Evolutionary conservation across 1,140 invertebrate species (phyloP), one percentile per base, ranked within the genome.

Genomic region (Pogonus chalceus): DNA sequence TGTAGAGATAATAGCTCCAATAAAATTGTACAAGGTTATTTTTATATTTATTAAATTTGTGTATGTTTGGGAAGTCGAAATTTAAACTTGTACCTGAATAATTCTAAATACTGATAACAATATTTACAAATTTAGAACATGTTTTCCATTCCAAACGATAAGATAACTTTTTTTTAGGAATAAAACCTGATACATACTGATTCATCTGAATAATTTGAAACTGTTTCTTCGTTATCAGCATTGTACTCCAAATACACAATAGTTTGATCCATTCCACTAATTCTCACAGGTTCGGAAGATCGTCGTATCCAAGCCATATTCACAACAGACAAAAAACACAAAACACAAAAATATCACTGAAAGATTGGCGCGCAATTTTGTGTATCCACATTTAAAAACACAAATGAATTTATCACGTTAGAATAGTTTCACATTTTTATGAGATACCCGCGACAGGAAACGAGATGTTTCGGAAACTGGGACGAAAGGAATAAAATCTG

Each of bases 141-240:
- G 18, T 43, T 10, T 12, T 7, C 7, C 37, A 18, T 12, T 18
- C 3, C 18, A 43, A 43, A 12, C 18, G 37, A 14, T 31, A 31
- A 31, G 26, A 7, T 43, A 18, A 10, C 3, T 43, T 10, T 14
- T 14, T 31, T 7, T 7, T 14, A 31, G 4, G 4, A 31, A 14
- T 43, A n/a, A n/a, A n/a, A n/a, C n/a, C n/a, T n/a, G n/a, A 39
- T 22, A 43, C 58, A 46, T 62, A 62, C 60, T 56, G 60, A 62
- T 52, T 62, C 60, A 24, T 62, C 58, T 9, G 60, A 62, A 51
- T 58, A 58, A 22, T 49, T 60, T 2, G 58, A 60, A n/a, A 54
- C 47, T 14, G 22, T 54, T 22, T 60, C 58, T 46, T 59, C 58
- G 21, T 48, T 50, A 50, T 60, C 51, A 22, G 43, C 21, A 26